A percentile compares a stretch with the other conserved stretches of the same genome.
Conservation (phyloP, 2,797 vertebrate genomes). For the Muscicapa comitata region DNA sequence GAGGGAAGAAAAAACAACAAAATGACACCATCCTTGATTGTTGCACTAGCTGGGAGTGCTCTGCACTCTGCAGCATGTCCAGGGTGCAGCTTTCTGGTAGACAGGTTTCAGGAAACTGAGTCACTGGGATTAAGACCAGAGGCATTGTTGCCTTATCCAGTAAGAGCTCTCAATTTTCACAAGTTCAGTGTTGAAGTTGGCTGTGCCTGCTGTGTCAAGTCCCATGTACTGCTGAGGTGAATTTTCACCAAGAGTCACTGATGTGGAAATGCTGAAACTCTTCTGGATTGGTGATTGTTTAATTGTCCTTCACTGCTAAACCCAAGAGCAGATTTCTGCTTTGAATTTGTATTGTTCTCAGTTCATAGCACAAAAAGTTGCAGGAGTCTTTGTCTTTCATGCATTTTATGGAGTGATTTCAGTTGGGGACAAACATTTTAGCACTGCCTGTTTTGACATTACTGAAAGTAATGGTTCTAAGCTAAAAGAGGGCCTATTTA, state of each 20-base stretch:
- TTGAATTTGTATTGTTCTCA: not conserved
- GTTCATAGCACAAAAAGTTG: not conserved
- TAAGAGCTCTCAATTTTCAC: not conserved
- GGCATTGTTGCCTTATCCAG: not conserved
- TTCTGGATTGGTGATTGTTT: not conserved
- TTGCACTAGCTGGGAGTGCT: not conserved
- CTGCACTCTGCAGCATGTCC: not conserved
- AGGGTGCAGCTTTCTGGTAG: not conserved
- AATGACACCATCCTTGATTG: not conserved
- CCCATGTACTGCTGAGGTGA: not conserved
- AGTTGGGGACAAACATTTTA: not conserved
- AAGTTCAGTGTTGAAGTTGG: not conserved
- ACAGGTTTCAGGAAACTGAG: constrained; percentile 1
- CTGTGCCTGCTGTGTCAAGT: not conserved
- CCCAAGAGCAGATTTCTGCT: not conserved
- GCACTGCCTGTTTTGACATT: not conserved
- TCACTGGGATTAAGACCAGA: not conserved
- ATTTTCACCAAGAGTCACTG: not conserved
- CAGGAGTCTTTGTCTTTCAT: not conserved
- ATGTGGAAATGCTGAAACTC: not conserved
- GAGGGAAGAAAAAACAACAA: not conserved
- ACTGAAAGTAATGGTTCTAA: not conserved
- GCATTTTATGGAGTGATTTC: not conserved
- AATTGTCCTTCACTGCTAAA: not conserved
- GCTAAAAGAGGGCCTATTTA: not conserved